Percentiles rank a stretch among this genome's conserved stretches.
Evolutionary conservation across 23 tunicate genomes (phyloP).

Genomic region (Halocynthia aurantium): DNA sequence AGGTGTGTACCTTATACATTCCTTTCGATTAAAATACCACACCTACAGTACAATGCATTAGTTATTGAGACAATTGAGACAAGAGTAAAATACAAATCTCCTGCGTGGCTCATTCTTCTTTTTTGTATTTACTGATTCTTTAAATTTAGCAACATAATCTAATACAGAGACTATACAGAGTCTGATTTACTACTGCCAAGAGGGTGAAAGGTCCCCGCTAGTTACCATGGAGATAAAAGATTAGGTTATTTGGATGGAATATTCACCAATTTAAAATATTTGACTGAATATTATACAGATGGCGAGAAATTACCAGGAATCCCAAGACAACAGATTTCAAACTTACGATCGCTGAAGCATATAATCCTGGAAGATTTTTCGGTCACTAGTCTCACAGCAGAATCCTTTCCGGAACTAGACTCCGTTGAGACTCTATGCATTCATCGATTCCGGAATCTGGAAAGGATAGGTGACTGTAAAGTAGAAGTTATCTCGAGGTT

Average conservation of each 20-base stretch:
- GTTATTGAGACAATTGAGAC: too few relatives aligned
- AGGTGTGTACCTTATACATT: conserved; percentile 3
- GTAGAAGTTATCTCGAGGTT: not conserved
- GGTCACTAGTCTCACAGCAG: conserved; percentile 16
- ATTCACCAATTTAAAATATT: too few relatives aligned
- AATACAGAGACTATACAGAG: too few relatives aligned
- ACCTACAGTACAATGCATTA: not conserved
- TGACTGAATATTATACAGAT: not conserved
- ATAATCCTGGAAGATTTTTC: conserved; percentile 13
- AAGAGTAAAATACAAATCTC: too few relatives aligned
- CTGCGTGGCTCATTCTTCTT: too few relatives aligned
- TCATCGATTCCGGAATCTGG: conserved; percentile 43
- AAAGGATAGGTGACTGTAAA: conserved; percentile 28
- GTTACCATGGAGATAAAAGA: too few relatives aligned
- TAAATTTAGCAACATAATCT: too few relatives aligned
- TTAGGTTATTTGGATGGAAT: too few relatives aligned
- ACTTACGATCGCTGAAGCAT: not conserved
- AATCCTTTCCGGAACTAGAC: conserved; percentile 26
- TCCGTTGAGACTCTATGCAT: conserved; percentile 55
- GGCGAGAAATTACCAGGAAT: not conserved
- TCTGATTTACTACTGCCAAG: too few relatives aligned
- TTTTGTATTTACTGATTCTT: too few relatives aligned
- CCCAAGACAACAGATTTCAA: conserved; percentile 2
- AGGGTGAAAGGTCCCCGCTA: too few relatives aligned
- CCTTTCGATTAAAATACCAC: not conserved